Evolutionary conservation across 2,797 vertebrate species (phyloP), one percentile per base, ranked within the genome.

Genomic region (Nannoperca australis): DNA sequence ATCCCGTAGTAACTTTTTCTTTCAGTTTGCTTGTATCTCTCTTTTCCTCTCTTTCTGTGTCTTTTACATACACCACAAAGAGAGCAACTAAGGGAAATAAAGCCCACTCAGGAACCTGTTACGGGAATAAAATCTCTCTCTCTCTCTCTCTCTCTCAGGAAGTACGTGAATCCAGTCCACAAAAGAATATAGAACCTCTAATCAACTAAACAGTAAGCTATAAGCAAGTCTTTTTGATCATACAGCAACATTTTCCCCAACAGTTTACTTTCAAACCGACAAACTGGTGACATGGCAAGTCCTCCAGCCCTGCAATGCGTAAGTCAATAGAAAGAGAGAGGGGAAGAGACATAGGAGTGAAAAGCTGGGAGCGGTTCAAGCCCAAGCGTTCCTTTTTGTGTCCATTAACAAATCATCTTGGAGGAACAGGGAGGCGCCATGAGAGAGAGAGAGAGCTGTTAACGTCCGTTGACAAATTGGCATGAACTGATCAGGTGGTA

Each of bases 151-250:
- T 67, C 10, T 38, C 76, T 40, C 63, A 85, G 77, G 84, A 84
- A 64, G 58, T 68, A 72, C 56, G 86, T 87, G 84, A 90, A 89
- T 92, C 88, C 87, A 92, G 88, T 91, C 90, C 89, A 91, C 83
- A 85, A 79, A 88, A 73, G 84, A 71, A 79, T 87, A 79, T 70
- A 74, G 72, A 85, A 91, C 82, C 63, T 85, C 90, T 81, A 87
- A 82, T 70, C 62, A 87, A 85, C 89, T 85, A 89, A 86, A 87
- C 81, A 65, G 38, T 90, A 82, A 78, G 88, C 88, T 78, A 78
- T 68, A 78, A 88, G 83, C 84, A 84, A 86, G 74, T 87, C 73
- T 38, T 86, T 83, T 82, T 80, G 80, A 88, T 88, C 84, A 69
- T 71, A 83, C 82, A 86, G 83, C 73, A 82, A 88, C 12, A 38